Evolutionary conservation across 2,888 invertebrate species (phyloP), one percentile per base, ranked within the genome.

Genomic region (Timema podura): DNA sequence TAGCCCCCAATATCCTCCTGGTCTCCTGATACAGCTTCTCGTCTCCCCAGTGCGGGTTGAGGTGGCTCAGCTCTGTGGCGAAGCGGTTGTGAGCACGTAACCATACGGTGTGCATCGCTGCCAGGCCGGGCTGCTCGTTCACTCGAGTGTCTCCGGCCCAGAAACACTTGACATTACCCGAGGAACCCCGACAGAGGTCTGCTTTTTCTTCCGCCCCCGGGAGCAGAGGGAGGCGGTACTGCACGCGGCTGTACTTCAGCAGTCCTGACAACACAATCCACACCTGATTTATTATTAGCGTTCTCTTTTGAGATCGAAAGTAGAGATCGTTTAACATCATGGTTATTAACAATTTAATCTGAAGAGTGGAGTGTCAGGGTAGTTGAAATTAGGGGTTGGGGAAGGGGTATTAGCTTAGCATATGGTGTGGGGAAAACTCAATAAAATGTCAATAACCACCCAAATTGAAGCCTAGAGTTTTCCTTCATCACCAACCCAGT

Each of bases 31-130:
- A 95, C 11, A 92, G 83, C 78, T 90, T 90, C 78, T 95, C 95
- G 78, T 96, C 95, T 76, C 89, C 90, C 96, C 96, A 96, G 76
- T 92, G 91, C 0, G 88, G 87, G 82, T 96, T 96, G 57, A 93
- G 77, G 65, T 86, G 85, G 6, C 88, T 85, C 57, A 96, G 80
- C 75, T 88, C 87, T 74, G 86, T 84, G 1, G 93, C 92, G 75
- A 95, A 85, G 72, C 90, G 87, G 79, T 86, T 90, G 79, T 93
- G 93, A 74, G 90, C 88, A 70, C 92, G 80, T 70, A 92, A 79
- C 86, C 91, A 92, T 16, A 91, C 83, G 0, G 91, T 90, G 77
- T 93, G 93, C 69, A 91, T 84, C 0, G 90, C 88, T 1, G 89
- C 88, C 13, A 93, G 83, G 0, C 89, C 93, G 0, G 93, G 93